A percentile compares a stretch with the other conserved stretches of the same genome.
phyloP scores from a whole-genome alignment of 1,140 invertebrate genomes.

The Drosophila funebris region DNA sequence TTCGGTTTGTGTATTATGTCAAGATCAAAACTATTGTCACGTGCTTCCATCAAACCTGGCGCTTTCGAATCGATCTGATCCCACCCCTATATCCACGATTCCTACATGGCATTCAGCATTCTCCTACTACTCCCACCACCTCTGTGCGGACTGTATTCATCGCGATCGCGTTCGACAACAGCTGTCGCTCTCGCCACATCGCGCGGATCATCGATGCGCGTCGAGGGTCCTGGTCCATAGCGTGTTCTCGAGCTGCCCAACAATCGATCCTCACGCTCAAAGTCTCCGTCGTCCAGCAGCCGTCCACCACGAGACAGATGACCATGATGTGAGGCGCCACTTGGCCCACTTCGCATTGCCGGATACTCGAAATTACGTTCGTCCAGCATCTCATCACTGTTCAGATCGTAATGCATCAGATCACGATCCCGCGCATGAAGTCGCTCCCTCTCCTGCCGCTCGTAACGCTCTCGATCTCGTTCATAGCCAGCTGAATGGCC shows the following conservation, averaged over 20 bases:
- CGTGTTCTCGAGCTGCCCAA: slow-evolving; percentile 61
- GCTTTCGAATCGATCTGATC: slow-evolving; percentile 83
- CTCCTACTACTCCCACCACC: slow-evolving; percentile 83
- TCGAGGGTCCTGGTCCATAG: slow-evolving; percentile 67
- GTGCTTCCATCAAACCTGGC: slow-evolving; percentile 78
- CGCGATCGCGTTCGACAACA: slow-evolving; percentile 80
- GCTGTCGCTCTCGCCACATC: slow-evolving; percentile 60
- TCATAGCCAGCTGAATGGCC: slow-evolving; percentile 45
- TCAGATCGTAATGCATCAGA: slow-evolving; percentile 82
- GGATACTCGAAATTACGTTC: slow-evolving; percentile 81
- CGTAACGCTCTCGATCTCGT: slow-evolving; percentile 60
- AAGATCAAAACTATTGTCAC: slow-evolving; percentile 82
- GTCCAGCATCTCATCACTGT: slow-evolving; percentile 80
- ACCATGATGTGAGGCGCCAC: slow-evolving; percentile 73
- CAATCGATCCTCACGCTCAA: slow-evolving; percentile 74
- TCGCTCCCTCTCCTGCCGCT: slow-evolving; percentile 67
- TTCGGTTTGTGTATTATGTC: slow-evolving; percentile 64
- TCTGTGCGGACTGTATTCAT: slow-evolving; percentile 84
- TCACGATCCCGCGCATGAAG: slow-evolving; percentile 79
- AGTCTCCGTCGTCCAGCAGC: slow-evolving; percentile 71
- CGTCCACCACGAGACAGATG: slow-evolving; percentile 72
- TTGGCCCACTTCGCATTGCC: slow-evolving; percentile 70
- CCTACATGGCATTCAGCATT: slow-evolving; percentile 84
- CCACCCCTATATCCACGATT: slow-evolving; percentile 84
- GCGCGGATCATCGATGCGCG: slow-evolving; percentile 65